Conservation (phyloP, 2,113 vertebrate species). For the Catharus minimus region DNA sequence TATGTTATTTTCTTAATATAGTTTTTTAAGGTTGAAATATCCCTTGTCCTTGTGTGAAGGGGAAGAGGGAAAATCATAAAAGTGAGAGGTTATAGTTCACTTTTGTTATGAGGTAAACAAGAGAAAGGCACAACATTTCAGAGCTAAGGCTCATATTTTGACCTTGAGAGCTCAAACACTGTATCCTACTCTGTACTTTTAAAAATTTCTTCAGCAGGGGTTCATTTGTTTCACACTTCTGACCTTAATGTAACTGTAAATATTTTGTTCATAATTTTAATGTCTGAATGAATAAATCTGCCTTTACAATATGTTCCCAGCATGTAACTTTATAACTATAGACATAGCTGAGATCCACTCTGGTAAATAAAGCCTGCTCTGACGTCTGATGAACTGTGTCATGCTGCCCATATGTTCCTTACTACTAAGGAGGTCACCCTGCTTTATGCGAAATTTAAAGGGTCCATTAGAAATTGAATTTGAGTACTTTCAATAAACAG, state of each 20-base stretch:
- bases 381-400: background rate
- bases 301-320: background rate
- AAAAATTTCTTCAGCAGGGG: background rate
- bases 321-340: background rate
- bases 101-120: conserved; percentile 31
- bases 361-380: background rate
- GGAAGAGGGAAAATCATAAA: background rate
- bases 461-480: background rate
- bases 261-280: conserved; percentile 6
- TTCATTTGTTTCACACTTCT: background rate
- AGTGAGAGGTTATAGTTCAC: background rate
- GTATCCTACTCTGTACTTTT: background rate
- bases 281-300: background rate
- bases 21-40: background rate
- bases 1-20: background rate
- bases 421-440: background rate
- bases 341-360: background rate
- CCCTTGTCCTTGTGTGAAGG: background rate
- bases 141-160: background rate
- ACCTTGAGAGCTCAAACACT: background rate
- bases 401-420: background rate
- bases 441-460: background rate
- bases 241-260: background rate
- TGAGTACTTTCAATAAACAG: background rate
- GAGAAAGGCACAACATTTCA: background rate